phyloP scores from a whole-genome alignment of 2,888 invertebrate genomes.

The Entomobrya proxima region DNA sequence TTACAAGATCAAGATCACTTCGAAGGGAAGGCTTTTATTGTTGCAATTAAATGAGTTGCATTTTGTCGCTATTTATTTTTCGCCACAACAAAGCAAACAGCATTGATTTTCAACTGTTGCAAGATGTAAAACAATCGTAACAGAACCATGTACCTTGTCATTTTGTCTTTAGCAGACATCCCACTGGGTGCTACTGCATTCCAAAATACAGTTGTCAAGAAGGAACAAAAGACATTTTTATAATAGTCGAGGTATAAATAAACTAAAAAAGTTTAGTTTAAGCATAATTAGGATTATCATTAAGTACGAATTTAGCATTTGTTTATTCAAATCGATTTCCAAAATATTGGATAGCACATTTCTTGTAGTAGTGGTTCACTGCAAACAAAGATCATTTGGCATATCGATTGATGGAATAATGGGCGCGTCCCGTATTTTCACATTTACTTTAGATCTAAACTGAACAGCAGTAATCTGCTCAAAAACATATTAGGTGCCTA shows the following conservation, averaged over 20 bases:
- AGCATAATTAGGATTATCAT: no score
- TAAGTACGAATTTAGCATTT: no score
- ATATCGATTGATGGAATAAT: neutral
- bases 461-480: no score
- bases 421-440: constrained; percentile 35
- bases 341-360: neutral
- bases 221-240: neutral
- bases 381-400: neutral
- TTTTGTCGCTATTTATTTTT: constrained; percentile 34
- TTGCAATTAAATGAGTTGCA: constrained; percentile 45
- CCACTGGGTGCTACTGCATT: constrained; percentile 41
- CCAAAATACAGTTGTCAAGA: constrained; percentile 19
- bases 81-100: constrained; percentile 33
- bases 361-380: neutral
- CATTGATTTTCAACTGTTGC: constrained; percentile 13
- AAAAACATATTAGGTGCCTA: no score
- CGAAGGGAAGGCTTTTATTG: neutral
- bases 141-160: neutral
- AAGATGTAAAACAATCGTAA: constrained; percentile 25
- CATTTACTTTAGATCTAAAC: neutral
- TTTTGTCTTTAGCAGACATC: constrained; percentile 33
- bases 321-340: no score
- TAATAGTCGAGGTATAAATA: no score
- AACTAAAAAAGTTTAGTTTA: no score
- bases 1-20: constrained; percentile 46